Conservation (phyloP, 2,797 vertebrate genomes). For the Apogon talboti region DNA sequence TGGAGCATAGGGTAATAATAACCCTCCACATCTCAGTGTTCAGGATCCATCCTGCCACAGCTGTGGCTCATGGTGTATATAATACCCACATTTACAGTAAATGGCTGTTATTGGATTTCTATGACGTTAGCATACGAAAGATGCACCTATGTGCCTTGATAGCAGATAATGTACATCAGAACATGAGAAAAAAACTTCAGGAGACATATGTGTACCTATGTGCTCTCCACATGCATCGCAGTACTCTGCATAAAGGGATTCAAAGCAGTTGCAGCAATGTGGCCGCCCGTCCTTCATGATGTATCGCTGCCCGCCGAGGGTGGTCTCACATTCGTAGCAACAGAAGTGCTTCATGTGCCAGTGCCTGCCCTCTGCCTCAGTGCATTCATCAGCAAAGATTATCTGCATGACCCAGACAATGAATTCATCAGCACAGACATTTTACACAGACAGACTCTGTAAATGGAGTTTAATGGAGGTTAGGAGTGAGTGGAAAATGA, state of each 20-base stretch:
- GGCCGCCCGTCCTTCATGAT: conserved; percentile 98
- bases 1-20: conserved; percentile 69
- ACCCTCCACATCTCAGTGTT: conserved; percentile 65
- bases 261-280: conserved; percentile 98
- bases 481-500: conserved; percentile 5
- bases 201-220: conserved; percentile 86
- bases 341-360: conserved; percentile 99
- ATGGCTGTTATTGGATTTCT: conserved; percentile 45
- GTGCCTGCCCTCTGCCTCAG: conserved; percentile 94
- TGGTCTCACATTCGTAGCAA: conserved; percentile 95
- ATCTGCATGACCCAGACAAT: conserved; percentile 83
- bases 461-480: not conserved
- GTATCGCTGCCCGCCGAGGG: conserved; percentile 96
- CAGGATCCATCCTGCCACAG: conserved; percentile 70
- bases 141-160: conserved; percentile 36
- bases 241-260: conserved; percentile 96
- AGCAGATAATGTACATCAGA: conserved; percentile 19
- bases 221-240: conserved; percentile 97
- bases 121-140: conserved; percentile 34
- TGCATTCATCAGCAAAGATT: conserved; percentile 98
- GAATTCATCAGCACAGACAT: conserved; percentile 35
- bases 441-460: not conserved
- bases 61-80: conserved; percentile 57
- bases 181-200: not conserved
- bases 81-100: conserved; percentile 54